These are phyloP conservation scores for Exocentrus adspersus DNA, from an alignment of 2,888 invertebrate species.

Conservation along the genomic window DNA sequence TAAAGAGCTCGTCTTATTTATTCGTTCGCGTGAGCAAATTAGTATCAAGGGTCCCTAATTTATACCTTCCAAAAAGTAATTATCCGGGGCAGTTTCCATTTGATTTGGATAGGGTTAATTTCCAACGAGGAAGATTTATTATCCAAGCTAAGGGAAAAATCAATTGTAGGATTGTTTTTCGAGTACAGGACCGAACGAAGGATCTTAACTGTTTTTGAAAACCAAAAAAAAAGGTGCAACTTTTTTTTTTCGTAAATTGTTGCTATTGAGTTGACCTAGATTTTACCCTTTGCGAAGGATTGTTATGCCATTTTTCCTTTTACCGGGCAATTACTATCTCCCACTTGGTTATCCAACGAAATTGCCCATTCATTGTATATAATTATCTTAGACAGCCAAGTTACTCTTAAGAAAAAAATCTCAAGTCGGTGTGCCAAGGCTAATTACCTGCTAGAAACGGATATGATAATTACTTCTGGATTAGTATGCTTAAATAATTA, in stretches of 20 bases:
- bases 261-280: too few species aligned
- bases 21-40: conserved; percentile 37
- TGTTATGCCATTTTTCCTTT: too few species aligned
- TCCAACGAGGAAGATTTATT: too few species aligned
- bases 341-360: neutral
- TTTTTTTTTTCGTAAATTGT: too few species aligned
- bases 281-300: too few species aligned
- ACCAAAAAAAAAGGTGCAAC: too few species aligned
- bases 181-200: too few species aligned
- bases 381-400: neutral
- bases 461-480: neutral
- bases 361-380: neutral
- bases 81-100: conserved; percentile 31
- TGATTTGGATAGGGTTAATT: conserved; percentile 36
- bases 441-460: neutral
- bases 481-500: neutral
- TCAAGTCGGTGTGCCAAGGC: neutral
- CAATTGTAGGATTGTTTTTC: too few species aligned
- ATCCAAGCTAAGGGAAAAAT: too few species aligned
- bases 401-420: neutral
- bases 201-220: too few species aligned
- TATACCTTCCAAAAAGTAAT: conserved; percentile 34
- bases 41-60: conserved; percentile 31
- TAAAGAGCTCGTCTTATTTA: conserved; percentile 37
- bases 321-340: neutral